phyloP scores from a whole-genome alignment of 2,888 invertebrate species.

The Pristionchus japonicus region DNA sequence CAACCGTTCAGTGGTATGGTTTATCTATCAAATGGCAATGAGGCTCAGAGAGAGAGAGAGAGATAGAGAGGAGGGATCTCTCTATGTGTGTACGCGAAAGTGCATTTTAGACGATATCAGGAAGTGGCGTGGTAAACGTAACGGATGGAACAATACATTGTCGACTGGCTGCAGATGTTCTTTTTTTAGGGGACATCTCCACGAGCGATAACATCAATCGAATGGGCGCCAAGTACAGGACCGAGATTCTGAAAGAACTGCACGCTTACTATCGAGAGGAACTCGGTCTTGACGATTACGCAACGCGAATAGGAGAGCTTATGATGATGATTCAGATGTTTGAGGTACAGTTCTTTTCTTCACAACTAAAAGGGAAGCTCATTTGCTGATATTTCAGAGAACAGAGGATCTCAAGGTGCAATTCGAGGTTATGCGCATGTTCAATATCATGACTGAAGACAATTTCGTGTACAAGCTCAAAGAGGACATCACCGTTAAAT shows the following conservation, averaged over 20 bases:
- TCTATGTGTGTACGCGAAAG: too few relatives aligned
- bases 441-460: not conserved
- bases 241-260: not conserved
- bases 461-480: not conserved
- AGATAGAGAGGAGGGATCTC: too few relatives aligned
- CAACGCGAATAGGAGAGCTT: not conserved
- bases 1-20: not conserved
- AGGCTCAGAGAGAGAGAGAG: too few relatives aligned
- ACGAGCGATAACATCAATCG: not conserved
- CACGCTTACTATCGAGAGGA: not conserved
- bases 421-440: not conserved
- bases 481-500: not conserved
- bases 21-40: not conserved
- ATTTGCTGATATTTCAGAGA: not conserved
- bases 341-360: too few relatives aligned
- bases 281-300: not conserved
- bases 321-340: slow-evolving; percentile 14
- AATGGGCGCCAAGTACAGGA: not conserved
- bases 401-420: not conserved
- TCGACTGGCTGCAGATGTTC: too few relatives aligned
- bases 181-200: not conserved
- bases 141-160: too few relatives aligned
- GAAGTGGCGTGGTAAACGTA: too few relatives aligned
- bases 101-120: too few relatives aligned
- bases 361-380: too few relatives aligned